Conservation (phyloP, 2,113 vertebrate genomes). For the Marcusenius ussheri region DNA sequence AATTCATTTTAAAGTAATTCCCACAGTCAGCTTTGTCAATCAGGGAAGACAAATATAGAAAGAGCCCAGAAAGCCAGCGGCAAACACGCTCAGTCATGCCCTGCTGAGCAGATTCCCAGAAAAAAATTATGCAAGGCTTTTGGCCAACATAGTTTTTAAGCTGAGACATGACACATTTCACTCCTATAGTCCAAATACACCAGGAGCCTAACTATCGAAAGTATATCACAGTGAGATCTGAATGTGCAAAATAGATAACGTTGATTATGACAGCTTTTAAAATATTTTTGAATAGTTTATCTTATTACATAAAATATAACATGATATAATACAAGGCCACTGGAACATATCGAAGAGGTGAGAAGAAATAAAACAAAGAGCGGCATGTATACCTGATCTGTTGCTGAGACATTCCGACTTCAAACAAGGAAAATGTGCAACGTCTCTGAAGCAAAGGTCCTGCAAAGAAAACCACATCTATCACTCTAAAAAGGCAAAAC, state of each 20-base stretch:
- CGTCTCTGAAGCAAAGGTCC: neutral
- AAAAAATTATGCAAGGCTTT: neutral
- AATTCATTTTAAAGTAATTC: neutral
- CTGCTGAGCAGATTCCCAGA: neutral
- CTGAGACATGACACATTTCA: neutral
- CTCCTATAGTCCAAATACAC: neutral
- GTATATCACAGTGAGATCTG: neutral
- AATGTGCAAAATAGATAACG: neutral
- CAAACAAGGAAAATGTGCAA: neutral
- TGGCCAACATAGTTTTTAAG: neutral
- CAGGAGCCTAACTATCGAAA: neutral
- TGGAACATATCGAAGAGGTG: neutral
- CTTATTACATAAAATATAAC: neutral
- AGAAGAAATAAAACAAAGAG: neutral
- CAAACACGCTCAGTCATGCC: neutral
- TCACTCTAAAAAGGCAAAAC: neutral
- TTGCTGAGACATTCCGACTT: conserved; percentile 64
- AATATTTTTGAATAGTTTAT: neutral
- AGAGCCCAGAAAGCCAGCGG: neutral
- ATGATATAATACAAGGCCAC: neutral
- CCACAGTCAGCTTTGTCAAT: neutral
- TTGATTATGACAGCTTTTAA: neutral
- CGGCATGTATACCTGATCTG: conserved; percentile 57
- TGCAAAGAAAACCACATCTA: neutral
- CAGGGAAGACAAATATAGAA: neutral